phyloP scores from a whole-genome alignment of 2,888 invertebrate genomes.

The Lymantria monacha region DNA sequence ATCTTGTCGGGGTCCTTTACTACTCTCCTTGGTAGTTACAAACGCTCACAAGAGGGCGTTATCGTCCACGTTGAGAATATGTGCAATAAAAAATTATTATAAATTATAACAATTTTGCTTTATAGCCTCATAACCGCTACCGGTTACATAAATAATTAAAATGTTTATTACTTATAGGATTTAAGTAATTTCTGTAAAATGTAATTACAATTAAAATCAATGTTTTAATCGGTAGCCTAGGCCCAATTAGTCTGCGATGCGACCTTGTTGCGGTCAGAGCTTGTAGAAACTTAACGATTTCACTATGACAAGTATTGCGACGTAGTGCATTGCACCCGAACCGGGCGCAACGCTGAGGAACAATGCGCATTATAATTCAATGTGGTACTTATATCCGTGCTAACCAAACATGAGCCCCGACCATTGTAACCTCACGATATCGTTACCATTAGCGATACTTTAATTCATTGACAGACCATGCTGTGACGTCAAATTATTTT shows the following conservation, averaged over 20 bases:
- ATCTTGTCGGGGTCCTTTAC: too few relatives aligned
- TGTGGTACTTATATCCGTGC: constrained; percentile 77
- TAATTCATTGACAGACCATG: constrained; percentile 28
- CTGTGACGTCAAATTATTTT: constrained; percentile 12
- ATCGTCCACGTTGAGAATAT: too few relatives aligned
- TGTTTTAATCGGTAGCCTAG: constrained; percentile 31
- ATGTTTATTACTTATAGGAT: not conserved
- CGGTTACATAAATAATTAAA: not conserved
- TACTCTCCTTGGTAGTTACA: too few relatives aligned
- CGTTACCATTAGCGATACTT: constrained; percentile 36
- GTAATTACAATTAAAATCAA: constrained; percentile 10
- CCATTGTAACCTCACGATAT: constrained; percentile 51
- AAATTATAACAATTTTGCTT: not conserved
- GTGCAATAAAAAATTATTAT: not conserved
- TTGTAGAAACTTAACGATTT: constrained; percentile 66
- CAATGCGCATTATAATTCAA: constrained; percentile 81
- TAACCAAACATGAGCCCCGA: constrained; percentile 65
- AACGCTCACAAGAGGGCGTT: too few relatives aligned
- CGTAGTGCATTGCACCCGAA: constrained; percentile 76
- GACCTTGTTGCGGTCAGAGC: constrained; percentile 55
- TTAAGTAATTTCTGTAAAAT: constrained; percentile 1
- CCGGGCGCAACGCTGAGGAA: constrained; percentile 61
- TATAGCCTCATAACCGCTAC: not conserved
- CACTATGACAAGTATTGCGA: constrained; percentile 75
- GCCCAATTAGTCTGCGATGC: constrained; percentile 32